These are phyloP conservation scores for Mactra quadrangularis DNA, from an alignment of 1,140 invertebrate species.

Conservation along the genomic window DNA sequence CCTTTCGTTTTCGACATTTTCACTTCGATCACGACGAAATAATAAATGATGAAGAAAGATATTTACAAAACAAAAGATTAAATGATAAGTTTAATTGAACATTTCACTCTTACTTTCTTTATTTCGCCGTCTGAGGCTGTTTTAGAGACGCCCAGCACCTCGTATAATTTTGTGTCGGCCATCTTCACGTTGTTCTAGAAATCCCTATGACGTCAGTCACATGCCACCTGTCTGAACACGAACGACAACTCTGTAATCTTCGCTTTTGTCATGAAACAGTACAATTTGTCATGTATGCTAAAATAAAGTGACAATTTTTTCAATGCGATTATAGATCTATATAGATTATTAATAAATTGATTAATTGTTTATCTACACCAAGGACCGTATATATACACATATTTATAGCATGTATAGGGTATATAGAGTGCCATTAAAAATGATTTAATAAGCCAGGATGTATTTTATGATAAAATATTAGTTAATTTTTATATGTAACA, in stretches of 20 bases:
- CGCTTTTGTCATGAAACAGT: too few species aligned
- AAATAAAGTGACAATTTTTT: too few species aligned
- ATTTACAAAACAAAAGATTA: background rate
- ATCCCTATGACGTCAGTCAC: conserved; percentile 54
- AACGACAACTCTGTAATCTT: conserved; percentile 38
- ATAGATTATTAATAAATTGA: too few species aligned
- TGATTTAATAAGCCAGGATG: too few species aligned
- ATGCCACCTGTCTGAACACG: conserved; percentile 28
- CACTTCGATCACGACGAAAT: conserved; percentile 2
- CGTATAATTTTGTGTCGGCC: conserved; percentile 92
- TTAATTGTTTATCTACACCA: too few species aligned
- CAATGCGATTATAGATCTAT: too few species aligned
- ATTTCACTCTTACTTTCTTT: conserved; percentile 89
- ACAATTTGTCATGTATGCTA: too few species aligned
- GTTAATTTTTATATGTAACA: too few species aligned
- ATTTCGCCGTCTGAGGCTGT: conserved; percentile 92
- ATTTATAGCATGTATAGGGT: too few species aligned
- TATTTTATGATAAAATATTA: too few species aligned
- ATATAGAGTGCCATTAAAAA: too few species aligned
- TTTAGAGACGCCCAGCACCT: conserved; percentile 90
- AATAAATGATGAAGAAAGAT: background rate
- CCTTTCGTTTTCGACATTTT: background rate
- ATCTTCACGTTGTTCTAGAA: conserved; percentile 78
- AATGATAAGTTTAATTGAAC: background rate
- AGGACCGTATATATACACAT: too few species aligned